phyloP scores from a whole-genome alignment of 2,888 invertebrate genomes.

The Chromoteleia sp. region DNA sequence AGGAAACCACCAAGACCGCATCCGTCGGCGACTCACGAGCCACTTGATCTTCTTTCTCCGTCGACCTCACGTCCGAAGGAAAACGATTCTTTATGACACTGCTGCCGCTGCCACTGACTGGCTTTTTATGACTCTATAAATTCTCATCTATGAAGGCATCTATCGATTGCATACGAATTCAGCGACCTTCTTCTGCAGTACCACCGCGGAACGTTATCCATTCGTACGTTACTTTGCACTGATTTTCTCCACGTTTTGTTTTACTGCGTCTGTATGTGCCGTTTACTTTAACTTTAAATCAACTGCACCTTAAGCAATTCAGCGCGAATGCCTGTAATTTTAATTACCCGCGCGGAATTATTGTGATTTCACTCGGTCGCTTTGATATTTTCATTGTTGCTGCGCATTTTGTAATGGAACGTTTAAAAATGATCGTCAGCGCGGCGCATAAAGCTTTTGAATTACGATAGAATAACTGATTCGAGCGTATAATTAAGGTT shows the following conservation, averaged over 20 bases:
- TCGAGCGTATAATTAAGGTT: constrained; percentile 31
- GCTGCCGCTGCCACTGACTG: constrained; percentile 68
- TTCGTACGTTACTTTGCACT: constrained; percentile 43
- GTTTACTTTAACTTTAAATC: constrained; percentile 63
- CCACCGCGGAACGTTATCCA: constrained; percentile 25
- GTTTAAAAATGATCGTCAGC: neutral
- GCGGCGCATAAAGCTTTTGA: constrained; percentile 15
- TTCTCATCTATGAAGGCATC: constrained; percentile 76
- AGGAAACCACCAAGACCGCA: constrained; percentile 80
- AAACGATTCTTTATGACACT: constrained; percentile 78
- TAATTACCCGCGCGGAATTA: constrained; percentile 55
- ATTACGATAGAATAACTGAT: constrained; percentile 32
- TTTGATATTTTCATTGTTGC: constrained; percentile 57
- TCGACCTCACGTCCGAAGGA: constrained; percentile 31
- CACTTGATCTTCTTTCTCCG: too few species aligned
- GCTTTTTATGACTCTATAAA: constrained; percentile 81
- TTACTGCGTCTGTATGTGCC: constrained; percentile 52
- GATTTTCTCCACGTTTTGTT: constrained; percentile 67
- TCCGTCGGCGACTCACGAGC: constrained; percentile 60
- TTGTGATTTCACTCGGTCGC: constrained; percentile 48
- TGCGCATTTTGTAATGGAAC: constrained; percentile 8
- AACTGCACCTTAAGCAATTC: constrained; percentile 53
- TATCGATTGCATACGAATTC: constrained; percentile 74
- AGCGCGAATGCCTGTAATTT: constrained; percentile 45
- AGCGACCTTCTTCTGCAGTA: constrained; percentile 54